These are phyloP conservation scores for Lepisosteus oculatus DNA, from an alignment of 2,113 vertebrate genomes.

Conservation along the genomic window DNA sequence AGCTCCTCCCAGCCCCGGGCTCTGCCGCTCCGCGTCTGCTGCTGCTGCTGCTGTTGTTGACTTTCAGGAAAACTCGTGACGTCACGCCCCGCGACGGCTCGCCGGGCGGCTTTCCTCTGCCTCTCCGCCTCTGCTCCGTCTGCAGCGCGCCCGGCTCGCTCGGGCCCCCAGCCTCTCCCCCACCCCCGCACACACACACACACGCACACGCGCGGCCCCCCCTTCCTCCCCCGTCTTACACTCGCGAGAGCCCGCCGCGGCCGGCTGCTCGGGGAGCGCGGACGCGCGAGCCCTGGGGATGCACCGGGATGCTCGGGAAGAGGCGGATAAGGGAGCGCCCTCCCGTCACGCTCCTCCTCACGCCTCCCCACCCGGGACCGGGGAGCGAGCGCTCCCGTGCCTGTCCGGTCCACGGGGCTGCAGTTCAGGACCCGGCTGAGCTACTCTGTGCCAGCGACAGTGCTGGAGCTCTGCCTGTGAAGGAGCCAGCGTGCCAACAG, in stretches of 20 bases:
- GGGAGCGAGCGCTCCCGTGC: too few relatives aligned
- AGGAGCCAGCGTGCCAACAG: too few relatives aligned
- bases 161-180: constrained; percentile 20
- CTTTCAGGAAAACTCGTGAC: constrained; percentile 75
- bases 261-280: background rate
- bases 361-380: too few relatives aligned
- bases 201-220: constrained; percentile 27
- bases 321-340: too few relatives aligned
- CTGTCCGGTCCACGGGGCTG: too few relatives aligned
- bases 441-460: too few relatives aligned
- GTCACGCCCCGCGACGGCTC: constrained; percentile 55
- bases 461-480: too few relatives aligned
- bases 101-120: constrained; percentile 33
- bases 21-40: constrained; percentile 39
- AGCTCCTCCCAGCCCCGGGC: constrained; percentile 28
- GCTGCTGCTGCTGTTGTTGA: constrained; percentile 65
- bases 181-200: constrained; percentile 27
- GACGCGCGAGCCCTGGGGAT: too few relatives aligned
- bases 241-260: constrained; percentile 55
- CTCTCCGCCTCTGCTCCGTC: constrained; percentile 23
- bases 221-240: constrained; percentile 33
- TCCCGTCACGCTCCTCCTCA: too few relatives aligned
- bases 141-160: constrained; percentile 27
- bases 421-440: too few relatives aligned
- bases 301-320: too few relatives aligned